Evolutionary conservation across 2,888 invertebrate genomes (phyloP), one percentile per base, ranked within the genome.

Genomic region (Allolobophora icterica): DNA sequence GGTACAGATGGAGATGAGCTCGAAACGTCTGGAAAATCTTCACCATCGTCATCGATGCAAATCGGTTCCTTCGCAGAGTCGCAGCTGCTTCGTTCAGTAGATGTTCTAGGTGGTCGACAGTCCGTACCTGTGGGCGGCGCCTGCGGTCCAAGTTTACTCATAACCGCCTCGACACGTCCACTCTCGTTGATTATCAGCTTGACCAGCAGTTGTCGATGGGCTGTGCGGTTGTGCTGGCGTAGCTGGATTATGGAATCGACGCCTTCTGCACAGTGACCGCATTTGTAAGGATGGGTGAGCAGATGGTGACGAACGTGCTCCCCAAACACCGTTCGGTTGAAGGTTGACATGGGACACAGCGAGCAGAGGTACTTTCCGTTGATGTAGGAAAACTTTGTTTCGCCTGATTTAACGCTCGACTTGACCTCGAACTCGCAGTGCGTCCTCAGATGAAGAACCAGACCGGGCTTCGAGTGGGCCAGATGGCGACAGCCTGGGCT

Each of bases 291-390:
- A 30, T 71, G 34, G 38, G 24, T 38, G 35, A 91, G 90, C 8
- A 91, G 35, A 42, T 91, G 91, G 84, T 91, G 91, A 5, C 91
- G 91, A 30, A 91, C 90, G 83, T 91, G 91, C 84, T 91, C 91
- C 21, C 90, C 35, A 38, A 91, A 91, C 0, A 91, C 84, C 17
- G 91, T n/a, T 21, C 91, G 42, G 34, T 83, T 83, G 30, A n/a
- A n/a, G 89, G 91, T 91, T 15, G 34, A 34, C 33, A 91, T 87
- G 15, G 89, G 58, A 38, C 91, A 91, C 6, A 38, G n/a, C 30
- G 45, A 84, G 90, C 91, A 91, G 84, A 91, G 84, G 87, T 91
- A 91, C 34, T 84, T 42, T 30, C 84, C 84, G 58, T 90, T 84
- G 30, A 92, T n/a, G 87, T 91, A 91, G 30, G 90, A 91, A 17